Percentiles rank a stretch among this genome's conserved stretches.
Conservation (phyloP, 2,113 vertebrate species). For the Corythornis cristatus region DNA sequence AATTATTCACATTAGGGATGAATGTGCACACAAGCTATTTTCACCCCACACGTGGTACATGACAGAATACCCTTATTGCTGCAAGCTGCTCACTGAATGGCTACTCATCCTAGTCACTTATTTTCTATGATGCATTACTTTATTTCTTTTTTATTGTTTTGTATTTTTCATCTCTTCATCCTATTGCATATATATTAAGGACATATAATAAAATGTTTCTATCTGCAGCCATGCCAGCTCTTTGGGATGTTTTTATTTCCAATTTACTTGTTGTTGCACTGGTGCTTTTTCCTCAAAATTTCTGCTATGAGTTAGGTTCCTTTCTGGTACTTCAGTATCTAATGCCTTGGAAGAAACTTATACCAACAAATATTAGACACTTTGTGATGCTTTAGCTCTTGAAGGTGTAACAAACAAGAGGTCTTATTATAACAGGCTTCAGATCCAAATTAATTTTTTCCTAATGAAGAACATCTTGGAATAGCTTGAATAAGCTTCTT, state of each 20-base stretch:
- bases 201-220: neutral
- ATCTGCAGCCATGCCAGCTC: neutral
- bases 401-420: neutral
- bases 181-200: neutral
- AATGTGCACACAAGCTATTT: neutral
- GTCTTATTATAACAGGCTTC: neutral
- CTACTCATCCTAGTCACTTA: neutral
- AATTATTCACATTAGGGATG: neutral
- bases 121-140: neutral
- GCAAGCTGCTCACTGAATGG: neutral
- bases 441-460: neutral
- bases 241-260: neutral
- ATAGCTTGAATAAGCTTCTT: neutral
- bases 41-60: neutral
- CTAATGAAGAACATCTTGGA: neutral
- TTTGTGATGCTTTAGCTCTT: neutral
- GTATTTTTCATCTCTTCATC: neutral
- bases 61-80: neutral
- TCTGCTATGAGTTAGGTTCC: neutral
- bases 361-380: neutral
- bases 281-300: neutral
- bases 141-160: neutral
- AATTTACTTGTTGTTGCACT: neutral
- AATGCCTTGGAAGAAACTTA: neutral
- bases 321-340: neutral